These are phyloP conservation scores for Tragelaphus strepsiceros DNA, from an alignment of 2,113 vertebrate genomes.

Conservation along the genomic window DNA sequence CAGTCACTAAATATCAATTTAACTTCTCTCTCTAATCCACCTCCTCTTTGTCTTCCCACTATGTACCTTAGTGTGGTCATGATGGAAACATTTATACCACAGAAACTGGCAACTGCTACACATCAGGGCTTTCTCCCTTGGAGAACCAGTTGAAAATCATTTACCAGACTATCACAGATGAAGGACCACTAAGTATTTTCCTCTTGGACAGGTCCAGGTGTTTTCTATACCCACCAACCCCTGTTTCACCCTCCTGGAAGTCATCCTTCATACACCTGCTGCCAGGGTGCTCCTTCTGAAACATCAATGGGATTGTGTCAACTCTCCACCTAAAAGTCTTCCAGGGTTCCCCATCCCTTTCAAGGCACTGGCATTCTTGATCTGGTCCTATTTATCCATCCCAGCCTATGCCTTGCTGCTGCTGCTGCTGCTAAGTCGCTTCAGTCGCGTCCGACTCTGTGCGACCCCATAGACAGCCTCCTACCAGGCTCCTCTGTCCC, in stretches of 20 bases:
- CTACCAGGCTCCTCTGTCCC: too few species aligned
- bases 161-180: not conserved
- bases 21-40: not conserved
- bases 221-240: not conserved
- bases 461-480: too few species aligned
- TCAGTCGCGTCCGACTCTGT: too few species aligned
- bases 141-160: not conserved
- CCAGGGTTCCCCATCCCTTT: not conserved
- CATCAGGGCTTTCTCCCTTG: not conserved
- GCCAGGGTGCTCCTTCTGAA: not conserved
- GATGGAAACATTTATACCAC: not conserved
- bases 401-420: not conserved
- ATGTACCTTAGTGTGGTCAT: not conserved
- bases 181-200: not conserved
- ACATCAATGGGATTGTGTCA: not conserved
- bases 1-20: not conserved
- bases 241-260: not conserved
- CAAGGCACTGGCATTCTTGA: not conserved
- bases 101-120: not conserved
- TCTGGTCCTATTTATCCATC: not conserved
- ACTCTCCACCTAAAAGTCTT: too few species aligned
- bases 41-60: not conserved
- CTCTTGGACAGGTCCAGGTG: not conserved
- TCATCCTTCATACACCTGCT: not conserved
- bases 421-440: too few species aligned